Percentiles rank a stretch among this genome's conserved stretches.
These are phyloP conservation scores for Melikaiella ostensackeni DNA, from an alignment of 2,888 invertebrate species.

Conservation along the genomic window DNA sequence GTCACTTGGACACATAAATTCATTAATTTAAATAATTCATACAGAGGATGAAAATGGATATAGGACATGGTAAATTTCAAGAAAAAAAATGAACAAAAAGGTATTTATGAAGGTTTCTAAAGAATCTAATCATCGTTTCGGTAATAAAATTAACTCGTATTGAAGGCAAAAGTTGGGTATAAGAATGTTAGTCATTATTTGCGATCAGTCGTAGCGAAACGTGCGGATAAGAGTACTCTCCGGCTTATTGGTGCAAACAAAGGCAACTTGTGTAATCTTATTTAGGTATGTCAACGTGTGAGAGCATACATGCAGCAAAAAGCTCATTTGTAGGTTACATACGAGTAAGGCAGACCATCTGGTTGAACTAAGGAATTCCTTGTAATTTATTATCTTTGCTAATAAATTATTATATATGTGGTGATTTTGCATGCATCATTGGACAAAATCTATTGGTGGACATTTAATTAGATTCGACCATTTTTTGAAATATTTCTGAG, in stretches of 20 bases:
- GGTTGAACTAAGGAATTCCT: constrained; percentile 14
- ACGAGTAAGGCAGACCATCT: background rate
- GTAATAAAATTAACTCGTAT: background rate
- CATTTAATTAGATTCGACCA: no score
- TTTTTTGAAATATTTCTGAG: no score
- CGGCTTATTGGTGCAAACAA: constrained; percentile 34
- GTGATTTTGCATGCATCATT: no score
- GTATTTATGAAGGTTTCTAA: background rate
- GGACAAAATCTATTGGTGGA: no score
- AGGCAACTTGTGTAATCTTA: constrained; percentile 34
- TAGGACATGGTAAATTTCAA: no score
- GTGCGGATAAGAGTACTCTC: constrained; percentile 37
- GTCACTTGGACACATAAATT: no score
- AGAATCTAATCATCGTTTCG: constrained; percentile 20
- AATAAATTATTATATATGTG: no score
- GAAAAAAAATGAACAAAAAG: no score
- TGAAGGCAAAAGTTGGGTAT: constrained; percentile 11
- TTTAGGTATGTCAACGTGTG: constrained; percentile 15
- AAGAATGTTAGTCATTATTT: constrained; percentile 39
- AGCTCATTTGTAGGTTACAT: constrained; percentile 25
- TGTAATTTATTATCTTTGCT: background rate
- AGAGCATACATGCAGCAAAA: background rate
- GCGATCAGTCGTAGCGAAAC: constrained; percentile 28
- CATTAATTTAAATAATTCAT: no score
- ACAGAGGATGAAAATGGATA: no score